Base-by-base conservation (phyloP, 2,113 vertebrate species). In the Lonchura striata region DNA sequence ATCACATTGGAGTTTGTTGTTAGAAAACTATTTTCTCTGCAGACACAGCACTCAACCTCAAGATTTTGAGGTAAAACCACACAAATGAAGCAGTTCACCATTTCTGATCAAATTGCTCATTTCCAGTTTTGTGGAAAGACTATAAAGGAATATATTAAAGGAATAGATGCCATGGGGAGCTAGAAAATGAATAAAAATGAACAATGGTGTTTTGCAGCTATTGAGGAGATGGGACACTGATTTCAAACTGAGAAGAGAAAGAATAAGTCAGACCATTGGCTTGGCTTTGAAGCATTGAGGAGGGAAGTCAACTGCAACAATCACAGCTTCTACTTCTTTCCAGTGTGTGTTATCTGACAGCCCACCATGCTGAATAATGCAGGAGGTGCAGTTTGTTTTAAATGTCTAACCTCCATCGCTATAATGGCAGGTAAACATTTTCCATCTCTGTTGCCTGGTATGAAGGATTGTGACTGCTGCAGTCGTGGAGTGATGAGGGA, bases 11-110 rank as follows among this genome's bases (percentile, higher is more conserved):
- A 93, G 80, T 86, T 92, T 63, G 37, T 82, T 78, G 76, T 88
- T 96, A 90, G 64, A 63, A 93, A 81, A 93, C 86, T 93, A 57
- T 93, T 95, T 95, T 81, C 59, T 89, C 71, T 78, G 63, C 71
- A 83, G 82, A 93, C 57, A 30, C 50, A 71, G 37, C 72, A 68
- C 49, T 96, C 68, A 86, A 17, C 76, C 53, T 96, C 61, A 47
- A 70, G 60, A 86, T 88, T 94, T 88, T 68, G 64, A 90, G 76
- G 72, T 84, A 95, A 77, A 96, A 64, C 66, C 47, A 77, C 52
- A 94, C 21, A 88, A 90, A 85, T 69, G 77, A 91, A 94, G 82
- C 71, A 68, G 59, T 88, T 96, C 33, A 8, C 79, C 25, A 27
- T 81, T 66, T 90, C 79, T 63, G 28, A 74, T 52, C 22, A 70